These are phyloP conservation scores for Brachyptera putata DNA, from an alignment of 2,888 invertebrate species.

Conservation along the genomic window DNA sequence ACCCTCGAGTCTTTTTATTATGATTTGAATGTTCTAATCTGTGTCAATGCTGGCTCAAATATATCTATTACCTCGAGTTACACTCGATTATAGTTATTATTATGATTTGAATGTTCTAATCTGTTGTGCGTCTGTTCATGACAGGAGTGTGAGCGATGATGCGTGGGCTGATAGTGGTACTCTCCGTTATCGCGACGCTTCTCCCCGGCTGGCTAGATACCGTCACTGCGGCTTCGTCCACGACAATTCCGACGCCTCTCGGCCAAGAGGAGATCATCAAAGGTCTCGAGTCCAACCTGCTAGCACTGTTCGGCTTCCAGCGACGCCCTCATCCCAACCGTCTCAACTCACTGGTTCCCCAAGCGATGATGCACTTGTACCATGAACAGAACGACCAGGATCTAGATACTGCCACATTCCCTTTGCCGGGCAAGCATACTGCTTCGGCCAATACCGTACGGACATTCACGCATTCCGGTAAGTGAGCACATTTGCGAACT, in stretches of 20 bases:
- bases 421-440: conserved; percentile 63
- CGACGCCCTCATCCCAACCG: conserved; percentile 50
- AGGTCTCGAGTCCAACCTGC: conserved; percentile 54
- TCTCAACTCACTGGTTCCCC: conserved; percentile 60
- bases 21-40: too few relatives aligned
- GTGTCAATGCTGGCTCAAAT: too few relatives aligned
- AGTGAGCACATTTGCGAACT: conserved; percentile 33
- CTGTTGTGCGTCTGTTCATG: too few relatives aligned
- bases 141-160: conserved; percentile 45
- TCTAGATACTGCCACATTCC: conserved; percentile 60
- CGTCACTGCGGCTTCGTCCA: conserved; percentile 18
- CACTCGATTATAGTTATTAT: too few relatives aligned
- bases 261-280: conserved; percentile 42
- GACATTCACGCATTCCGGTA: conserved; percentile 76
- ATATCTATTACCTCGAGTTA: too few relatives aligned
- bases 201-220: conserved; percentile 31
- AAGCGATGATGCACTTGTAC: conserved; percentile 77
- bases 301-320: conserved; percentile 59
- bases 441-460: conserved; percentile 80
- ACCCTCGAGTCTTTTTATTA: too few relatives aligned
- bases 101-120: too few relatives aligned
- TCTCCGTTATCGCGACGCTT: conserved; percentile 40
- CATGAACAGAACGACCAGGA: conserved; percentile 58
- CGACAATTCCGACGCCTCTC: conserved; percentile 26
- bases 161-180: conserved; percentile 43